A percentile compares a stretch with the other conserved stretches of the same genome.
Evolutionary conservation across 2,113 vertebrate species (phyloP).

Genomic region (Pseudonaja textilis): DNA sequence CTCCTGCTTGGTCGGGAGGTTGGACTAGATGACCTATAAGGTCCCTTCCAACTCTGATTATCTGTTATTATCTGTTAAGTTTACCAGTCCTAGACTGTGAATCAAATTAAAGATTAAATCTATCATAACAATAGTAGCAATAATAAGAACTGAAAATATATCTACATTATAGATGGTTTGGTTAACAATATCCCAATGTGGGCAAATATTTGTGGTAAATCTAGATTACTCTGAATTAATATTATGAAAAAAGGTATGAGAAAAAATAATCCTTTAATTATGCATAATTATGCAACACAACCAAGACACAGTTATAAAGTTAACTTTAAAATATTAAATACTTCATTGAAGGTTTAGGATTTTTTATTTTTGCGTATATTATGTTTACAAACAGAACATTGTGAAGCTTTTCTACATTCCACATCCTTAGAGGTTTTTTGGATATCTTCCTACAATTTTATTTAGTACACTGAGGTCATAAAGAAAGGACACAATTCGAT

Average conservation of each 20-base stretch:
- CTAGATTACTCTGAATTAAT: constrained; percentile 15
- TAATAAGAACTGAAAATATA: not conserved
- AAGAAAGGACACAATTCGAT: constrained; percentile 38
- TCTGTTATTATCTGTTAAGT: not conserved
- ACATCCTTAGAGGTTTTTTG: not conserved
- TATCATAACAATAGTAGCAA: not conserved
- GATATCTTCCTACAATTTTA: constrained; percentile 49
- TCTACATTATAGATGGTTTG: not conserved
- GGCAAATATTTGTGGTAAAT: not conserved
- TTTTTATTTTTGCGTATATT: not conserved
- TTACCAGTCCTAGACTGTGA: not conserved
- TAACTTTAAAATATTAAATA: not conserved
- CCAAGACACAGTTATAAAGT: not conserved
- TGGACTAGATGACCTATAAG: too few relatives aligned
- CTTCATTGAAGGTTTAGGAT: not conserved
- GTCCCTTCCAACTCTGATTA: too few relatives aligned
- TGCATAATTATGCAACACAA: not conserved
- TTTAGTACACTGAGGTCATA: constrained; percentile 46
- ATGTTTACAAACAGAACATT: not conserved
- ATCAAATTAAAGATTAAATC: not conserved
- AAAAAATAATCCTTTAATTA: accelerated
- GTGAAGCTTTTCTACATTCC: not conserved
- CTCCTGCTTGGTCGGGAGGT: too few relatives aligned
- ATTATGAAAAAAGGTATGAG: not conserved
- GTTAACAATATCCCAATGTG: not conserved